Conservation (phyloP, 1,140 invertebrate species). For the Drosophila murphyi region DNA sequence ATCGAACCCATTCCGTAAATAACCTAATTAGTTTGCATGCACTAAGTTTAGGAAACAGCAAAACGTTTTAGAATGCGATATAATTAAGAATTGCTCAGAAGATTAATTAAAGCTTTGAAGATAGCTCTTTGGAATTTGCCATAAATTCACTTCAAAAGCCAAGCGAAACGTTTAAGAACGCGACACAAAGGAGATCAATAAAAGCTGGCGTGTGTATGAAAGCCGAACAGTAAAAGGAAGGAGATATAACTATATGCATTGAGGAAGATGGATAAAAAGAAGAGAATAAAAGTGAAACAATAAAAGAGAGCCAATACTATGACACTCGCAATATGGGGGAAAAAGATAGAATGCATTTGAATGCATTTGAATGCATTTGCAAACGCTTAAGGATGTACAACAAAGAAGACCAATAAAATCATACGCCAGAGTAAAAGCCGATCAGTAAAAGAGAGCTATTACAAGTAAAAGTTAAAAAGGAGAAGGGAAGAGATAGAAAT, state of each 20-base stretch:
- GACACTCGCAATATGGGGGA: too few species aligned
- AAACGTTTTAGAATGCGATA: constrained; percentile 12
- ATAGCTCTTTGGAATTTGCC: background rate
- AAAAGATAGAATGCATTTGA: too few species aligned
- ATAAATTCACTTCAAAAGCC: too few species aligned
- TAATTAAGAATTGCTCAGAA: background rate
- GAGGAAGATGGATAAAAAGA: background rate
- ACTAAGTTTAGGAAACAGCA: background rate
- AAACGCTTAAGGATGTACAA: background rate
- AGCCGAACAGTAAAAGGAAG: too few species aligned
- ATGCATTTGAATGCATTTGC: background rate
- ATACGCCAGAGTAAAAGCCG: background rate
- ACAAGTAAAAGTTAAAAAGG: too few species aligned
- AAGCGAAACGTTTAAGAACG: background rate
- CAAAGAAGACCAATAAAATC: background rate
- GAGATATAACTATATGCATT: too few species aligned
- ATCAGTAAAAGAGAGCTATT: too few species aligned
- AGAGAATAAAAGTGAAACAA: background rate
- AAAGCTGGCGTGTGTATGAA: too few species aligned
- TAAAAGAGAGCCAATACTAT: background rate
- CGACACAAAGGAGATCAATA: background rate
- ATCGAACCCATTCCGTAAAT: background rate
- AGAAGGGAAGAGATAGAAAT: too few species aligned
- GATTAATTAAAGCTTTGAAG: background rate
- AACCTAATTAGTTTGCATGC: background rate